Percentiles rank a stretch among this genome's conserved stretches.
Conservation (phyloP, 2,113 vertebrate species). For the Corythoichthys intestinalis region DNA sequence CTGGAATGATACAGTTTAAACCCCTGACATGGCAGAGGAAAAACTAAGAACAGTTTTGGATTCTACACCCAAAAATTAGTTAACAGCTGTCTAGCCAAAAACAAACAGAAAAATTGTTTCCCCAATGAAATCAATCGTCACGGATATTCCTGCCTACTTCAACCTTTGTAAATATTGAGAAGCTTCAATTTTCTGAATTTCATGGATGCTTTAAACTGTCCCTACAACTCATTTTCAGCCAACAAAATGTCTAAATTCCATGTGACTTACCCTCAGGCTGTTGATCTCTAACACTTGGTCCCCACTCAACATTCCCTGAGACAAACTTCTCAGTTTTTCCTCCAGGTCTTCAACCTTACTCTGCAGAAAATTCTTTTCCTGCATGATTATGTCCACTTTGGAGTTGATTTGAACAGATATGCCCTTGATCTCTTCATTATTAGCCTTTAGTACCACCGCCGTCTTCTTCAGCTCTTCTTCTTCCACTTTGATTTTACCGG, state of each 20-base stretch:
- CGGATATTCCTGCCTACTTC: too few relatives aligned
- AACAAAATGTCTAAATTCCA: neutral
- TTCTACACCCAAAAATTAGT: too few relatives aligned
- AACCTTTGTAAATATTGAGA: too few relatives aligned
- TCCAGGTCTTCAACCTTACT: conserved; percentile 82
- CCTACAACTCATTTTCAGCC: neutral
- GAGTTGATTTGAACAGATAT: conserved; percentile 80
- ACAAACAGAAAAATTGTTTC: too few relatives aligned
- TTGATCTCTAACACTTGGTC: conserved; percentile 78
- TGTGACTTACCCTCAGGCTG: conserved; percentile 81
- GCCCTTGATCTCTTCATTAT: conserved; percentile 85
- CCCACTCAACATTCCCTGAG: conserved; percentile 57
- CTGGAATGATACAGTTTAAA: too few relatives aligned
- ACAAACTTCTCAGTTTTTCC: conserved; percentile 79
- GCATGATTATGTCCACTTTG: conserved; percentile 82
- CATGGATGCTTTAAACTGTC: too few relatives aligned
- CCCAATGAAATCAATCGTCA: too few relatives aligned
- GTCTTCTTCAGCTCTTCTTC: conserved; percentile 87
- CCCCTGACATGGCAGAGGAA: too few relatives aligned
- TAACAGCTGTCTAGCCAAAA: too few relatives aligned
- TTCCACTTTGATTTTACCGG: conserved; percentile 86
- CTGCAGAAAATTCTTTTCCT: conserved; percentile 81
- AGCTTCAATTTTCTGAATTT: too few relatives aligned
- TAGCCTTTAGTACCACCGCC: conserved; percentile 77
- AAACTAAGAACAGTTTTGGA: too few relatives aligned